Evolutionary conservation across 2,113 vertebrate species (phyloP), one percentile per base, ranked within the genome.

Genomic region (Engystomops pustulosus): DNA sequence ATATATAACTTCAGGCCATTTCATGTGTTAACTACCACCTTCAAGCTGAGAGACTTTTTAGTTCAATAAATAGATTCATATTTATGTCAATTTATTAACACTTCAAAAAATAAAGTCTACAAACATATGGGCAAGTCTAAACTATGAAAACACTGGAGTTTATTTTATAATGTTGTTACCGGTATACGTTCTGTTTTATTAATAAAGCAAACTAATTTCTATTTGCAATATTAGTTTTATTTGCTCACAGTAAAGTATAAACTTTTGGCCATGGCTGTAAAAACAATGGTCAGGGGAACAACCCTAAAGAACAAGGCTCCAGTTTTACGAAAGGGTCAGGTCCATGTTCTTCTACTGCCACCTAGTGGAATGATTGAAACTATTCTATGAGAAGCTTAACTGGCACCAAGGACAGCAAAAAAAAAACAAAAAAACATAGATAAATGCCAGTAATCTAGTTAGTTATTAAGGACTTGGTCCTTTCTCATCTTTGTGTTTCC

Each of bases 311-410:
- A 62, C 2, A 8, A 62, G 25, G 58, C 27, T 62, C 11, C 5
- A 5, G 4, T 44, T 44, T n/a, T n/a, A 32, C 3, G 44, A n/a
- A 27, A 7, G 14, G 38, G 30, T 6, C 32, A 36, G 5, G 34
- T 20, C 9, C n/a, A 53, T 55, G 49, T 1, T 76, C 72, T 36
- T 76, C 72, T 36, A 76, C 72, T 76, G 72, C 47, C 72, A 76
- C 15, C 72, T 32, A 36, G 72, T 53, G 49, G 72, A 6, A 34
- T n/a, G n/a, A n/a, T n/a, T n/a, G n/a, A n/a, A n/a, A n/a, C n/a
- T n/a, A n/a, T n/a, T n/a, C n/a, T n/a, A n/a, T n/a, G n/a, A n/a
- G n/a, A n/a, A n/a, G n/a, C n/a, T n/a, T n/a, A n/a, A n/a, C n/a
- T n/a, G 44, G 2, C 44, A 47, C 10, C 44, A 47, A 47, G 10